These are phyloP conservation scores for Sapajus apella DNA, from an alignment of 2,113 vertebrate genomes.

Conservation along the genomic window DNA sequence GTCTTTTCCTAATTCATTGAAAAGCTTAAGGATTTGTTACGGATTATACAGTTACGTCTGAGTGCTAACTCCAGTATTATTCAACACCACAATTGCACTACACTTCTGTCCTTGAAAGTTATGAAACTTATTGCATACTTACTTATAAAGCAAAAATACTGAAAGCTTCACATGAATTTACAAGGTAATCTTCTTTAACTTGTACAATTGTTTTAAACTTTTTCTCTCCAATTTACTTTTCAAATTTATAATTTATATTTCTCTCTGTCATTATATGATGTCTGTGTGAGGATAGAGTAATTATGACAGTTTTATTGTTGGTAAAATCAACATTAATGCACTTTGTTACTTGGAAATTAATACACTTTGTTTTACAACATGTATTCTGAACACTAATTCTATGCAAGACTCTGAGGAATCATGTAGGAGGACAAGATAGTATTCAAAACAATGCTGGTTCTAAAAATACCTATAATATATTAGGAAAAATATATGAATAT, in stretches of 20 bases:
- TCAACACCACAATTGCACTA: background rate
- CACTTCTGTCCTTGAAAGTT: background rate
- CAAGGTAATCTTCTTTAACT: background rate
- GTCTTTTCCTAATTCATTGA: background rate
- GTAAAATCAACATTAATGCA: background rate
- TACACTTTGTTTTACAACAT: background rate
- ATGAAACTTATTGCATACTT: background rate
- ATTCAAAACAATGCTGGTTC: background rate
- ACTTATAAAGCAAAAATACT: background rate
- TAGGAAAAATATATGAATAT: background rate
- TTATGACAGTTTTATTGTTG: background rate
- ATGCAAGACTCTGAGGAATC: background rate
- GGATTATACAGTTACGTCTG: background rate
- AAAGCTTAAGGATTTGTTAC: background rate
- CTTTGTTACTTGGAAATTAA: background rate
- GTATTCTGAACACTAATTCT: background rate
- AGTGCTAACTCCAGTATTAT: background rate
- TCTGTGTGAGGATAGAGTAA: background rate
- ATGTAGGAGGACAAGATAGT: background rate
- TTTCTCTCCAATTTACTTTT: background rate
- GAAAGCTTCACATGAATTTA: background rate
- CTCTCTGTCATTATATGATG: background rate
- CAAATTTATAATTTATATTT: background rate
- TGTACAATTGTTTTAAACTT: background rate
- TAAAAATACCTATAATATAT: background rate